Base-by-base conservation (phyloP, 23 tunicate genomes). In the Trididemnum clinides region DNA sequence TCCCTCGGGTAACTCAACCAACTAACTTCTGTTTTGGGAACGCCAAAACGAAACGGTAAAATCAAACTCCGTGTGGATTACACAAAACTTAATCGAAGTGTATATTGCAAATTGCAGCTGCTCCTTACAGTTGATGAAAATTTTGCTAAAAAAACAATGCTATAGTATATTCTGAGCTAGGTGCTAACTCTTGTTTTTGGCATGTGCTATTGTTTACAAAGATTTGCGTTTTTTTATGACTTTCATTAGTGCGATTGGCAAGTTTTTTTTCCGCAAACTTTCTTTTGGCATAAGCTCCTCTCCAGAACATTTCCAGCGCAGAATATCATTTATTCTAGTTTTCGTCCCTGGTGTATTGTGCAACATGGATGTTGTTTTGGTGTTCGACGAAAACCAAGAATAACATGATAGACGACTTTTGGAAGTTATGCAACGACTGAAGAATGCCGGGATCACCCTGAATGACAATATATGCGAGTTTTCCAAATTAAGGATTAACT, bases 11-110 rank as follows among this genome's bases (percentile, higher is more conserved):
- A 1, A 77, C 62, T 2, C 28, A 77, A 2, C 86, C 91, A 28
- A 83, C 87, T 19, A 64, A 66, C 22, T 83, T 78, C 79, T 83
- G 87, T 59, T n/a, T 64, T n/a, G 78, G 64, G 1, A 87, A 80
- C 81, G 32, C 85, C 80, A 21, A 87, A 87, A 33, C 28, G 29
- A 26, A 64, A 64, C 37, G 85, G 78, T 18, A 78, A 80, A 22
- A 64, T 86, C 12, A 64, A 78, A 79, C 64, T 86, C 31, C 80
- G 85, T 39, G 90, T 86, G 23, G 88, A 85, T 57, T 85, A 18
- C 35, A 85, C 88, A 2, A 23, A 25, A 1, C 35, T 85, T 6
- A 85, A 85, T 32, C 20, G 54, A 34, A 29, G 50, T 30, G 37
- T 35, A 33, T 54, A 23, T 33, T 69, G 64, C 22, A 66, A 78